Evolutionary conservation across 1,140 invertebrate species (phyloP), one percentile per base, ranked within the genome.

Genomic region (Ladona fulva): DNA sequence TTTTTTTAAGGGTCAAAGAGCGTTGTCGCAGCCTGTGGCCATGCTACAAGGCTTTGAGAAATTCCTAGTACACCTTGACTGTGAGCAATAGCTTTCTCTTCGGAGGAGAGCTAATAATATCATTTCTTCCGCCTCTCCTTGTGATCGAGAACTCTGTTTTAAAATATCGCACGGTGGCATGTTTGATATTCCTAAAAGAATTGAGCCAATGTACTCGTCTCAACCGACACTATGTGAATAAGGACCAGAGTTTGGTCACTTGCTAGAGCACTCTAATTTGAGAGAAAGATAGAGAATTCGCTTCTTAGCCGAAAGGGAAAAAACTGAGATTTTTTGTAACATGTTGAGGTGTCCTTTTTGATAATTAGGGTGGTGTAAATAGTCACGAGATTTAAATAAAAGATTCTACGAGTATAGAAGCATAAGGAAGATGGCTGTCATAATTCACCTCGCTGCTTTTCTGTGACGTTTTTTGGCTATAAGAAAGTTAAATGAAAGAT

Each of bases 271-370:
- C 29, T 37, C 19, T 29, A 29, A n/a, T 14, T 29, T 29, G 42
- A 37, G 75, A 76, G 8, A 42, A 29, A 16, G 25, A 24, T 1
- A 25, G 29, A 37, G 8, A 25, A 25, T 75, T n/a, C 22, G 25
- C 75, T 25, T 76, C 75, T 19, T 75, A 37, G 29, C 42, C 25
- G 25, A 14, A 22, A n/a, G 74, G 24, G 29, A 75, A 75, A 5
- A 73, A 73, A 73, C 19, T 5, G 12, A 73, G 19, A 25, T 74
- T 25, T 66, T 66, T 66, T 66, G 52, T 66, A 66, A 6, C 16
- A 66, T 66, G 52, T 66, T 16, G 52, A 66, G 25, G 75, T 76
- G 29, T 76, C 19, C 19, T 76, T 76, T 66, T 66, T 66, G 52
- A 66, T 66, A 66, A 19, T 22, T 76, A 29, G 25, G 25, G 19